Evolutionary conservation across 2,113 vertebrate genomes (phyloP).

Genomic region (Nerophis ophidion): DNA sequence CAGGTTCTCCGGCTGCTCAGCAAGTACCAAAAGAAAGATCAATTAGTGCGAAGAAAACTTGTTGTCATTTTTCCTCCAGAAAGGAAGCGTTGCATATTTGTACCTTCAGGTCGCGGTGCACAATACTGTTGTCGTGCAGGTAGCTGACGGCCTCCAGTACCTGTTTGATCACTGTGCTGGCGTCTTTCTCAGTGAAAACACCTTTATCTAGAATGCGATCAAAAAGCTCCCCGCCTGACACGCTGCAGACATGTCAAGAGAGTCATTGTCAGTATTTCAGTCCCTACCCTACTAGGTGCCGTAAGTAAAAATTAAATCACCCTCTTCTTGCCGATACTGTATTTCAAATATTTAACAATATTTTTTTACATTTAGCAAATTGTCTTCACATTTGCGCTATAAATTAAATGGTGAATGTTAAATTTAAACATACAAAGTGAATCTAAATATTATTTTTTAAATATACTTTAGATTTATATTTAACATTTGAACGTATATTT

Average conservation of each 20-base stretch:
- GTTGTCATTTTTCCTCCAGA: background rate
- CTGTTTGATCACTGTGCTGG: slow-evolving; percentile 86
- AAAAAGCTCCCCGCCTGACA: slow-evolving; percentile 92
- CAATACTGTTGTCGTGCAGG: slow-evolving; percentile 87
- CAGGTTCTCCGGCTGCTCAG: slow-evolving; percentile 86
- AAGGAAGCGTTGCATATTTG: background rate
- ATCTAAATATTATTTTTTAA: too few species aligned
- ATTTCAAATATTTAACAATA: too few species aligned
- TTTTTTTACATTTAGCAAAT: too few species aligned
- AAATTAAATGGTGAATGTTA: too few species aligned
- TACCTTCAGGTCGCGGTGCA: slow-evolving; percentile 93
- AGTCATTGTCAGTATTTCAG: background rate
- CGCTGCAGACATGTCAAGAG: slow-evolving; percentile 63
- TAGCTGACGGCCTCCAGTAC: slow-evolving; percentile 88
- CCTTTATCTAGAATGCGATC: slow-evolving; percentile 88
- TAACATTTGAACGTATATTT: too few species aligned
- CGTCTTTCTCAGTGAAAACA: slow-evolving; percentile 89
- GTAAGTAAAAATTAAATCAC: too few species aligned
- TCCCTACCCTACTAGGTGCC: background rate
- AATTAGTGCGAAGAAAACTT: background rate
- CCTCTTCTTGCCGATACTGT: too few species aligned
- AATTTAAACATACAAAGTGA: too few species aligned
- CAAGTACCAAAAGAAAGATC: background rate
- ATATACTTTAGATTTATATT: too few species aligned
- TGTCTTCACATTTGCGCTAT: too few species aligned